Evolutionary conservation across 2,113 vertebrate species (phyloP).

Genomic region (Narcine bancroftii): DNA sequence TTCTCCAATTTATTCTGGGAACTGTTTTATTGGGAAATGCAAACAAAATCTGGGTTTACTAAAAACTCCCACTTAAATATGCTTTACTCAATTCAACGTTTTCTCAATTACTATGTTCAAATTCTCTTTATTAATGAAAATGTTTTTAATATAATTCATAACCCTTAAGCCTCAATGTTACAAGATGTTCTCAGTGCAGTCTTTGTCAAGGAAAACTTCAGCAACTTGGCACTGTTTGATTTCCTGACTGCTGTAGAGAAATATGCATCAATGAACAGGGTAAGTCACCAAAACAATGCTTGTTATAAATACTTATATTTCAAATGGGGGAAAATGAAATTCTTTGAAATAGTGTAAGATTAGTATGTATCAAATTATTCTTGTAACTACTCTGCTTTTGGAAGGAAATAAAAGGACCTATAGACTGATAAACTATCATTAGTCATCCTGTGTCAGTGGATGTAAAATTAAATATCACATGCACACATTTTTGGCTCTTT

Average conservation of each 20-base stretch:
- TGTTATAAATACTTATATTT: constrained; percentile 33
- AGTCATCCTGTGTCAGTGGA: background rate
- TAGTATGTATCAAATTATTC: constrained; percentile 11
- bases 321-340: background rate
- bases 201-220: constrained; percentile 30
- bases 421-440: constrained; percentile 17
- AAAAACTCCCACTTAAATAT: background rate
- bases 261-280: constrained; percentile 37
- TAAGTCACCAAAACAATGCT: background rate
- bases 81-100: background rate
- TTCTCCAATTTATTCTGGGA: too few species aligned
- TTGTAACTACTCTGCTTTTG: background rate
- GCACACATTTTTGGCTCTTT: background rate
- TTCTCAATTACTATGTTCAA: background rate
- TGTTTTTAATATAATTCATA: background rate
- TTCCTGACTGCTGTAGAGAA: constrained; percentile 35
- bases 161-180: background rate
- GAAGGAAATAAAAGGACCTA: constrained; percentile 12
- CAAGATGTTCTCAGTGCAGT: constrained; percentile 30
- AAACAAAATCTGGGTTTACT: background rate
- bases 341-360: constrained; percentile 22
- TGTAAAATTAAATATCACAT: background rate
- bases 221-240: constrained; percentile 32
- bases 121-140: background rate
- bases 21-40: background rate